Conservation (phyloP, 2,888 invertebrate species). For the Caenorhabditis doughertyi region DNA sequence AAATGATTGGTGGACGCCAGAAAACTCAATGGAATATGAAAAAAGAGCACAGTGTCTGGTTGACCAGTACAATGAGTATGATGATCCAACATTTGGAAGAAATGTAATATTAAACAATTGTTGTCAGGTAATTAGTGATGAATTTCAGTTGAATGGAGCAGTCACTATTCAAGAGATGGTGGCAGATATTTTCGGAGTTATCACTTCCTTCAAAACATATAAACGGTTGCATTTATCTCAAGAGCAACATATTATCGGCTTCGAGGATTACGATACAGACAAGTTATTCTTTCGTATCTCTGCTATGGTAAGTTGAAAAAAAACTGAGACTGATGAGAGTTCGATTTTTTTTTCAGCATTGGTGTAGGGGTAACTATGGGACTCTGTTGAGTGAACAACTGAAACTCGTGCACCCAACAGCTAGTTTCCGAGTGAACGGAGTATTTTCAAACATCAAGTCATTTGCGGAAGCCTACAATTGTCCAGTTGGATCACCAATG, state of each 20-base stretch:
- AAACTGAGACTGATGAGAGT: too few species aligned
- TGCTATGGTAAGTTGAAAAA: background rate
- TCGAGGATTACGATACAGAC: background rate
- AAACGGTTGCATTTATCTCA: background rate
- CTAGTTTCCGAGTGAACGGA: constrained; percentile 51
- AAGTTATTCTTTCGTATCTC: constrained; percentile 1
- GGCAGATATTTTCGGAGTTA: too few species aligned
- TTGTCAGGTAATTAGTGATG: background rate
- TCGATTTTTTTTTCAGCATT: background rate
- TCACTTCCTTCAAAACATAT: too few species aligned
- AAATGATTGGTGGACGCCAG: constrained; percentile 93
- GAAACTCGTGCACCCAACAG: constrained; percentile 69
- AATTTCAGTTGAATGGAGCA: too few species aligned
- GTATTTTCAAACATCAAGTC: constrained; percentile 85
- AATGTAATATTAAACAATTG: background rate
- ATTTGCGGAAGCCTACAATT: constrained; percentile 90
- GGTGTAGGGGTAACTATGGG: background rate
- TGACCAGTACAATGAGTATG: constrained; percentile 83
- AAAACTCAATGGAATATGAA: constrained; percentile 92
- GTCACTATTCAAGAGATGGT: too few species aligned
- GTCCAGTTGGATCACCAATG: constrained; percentile 91
- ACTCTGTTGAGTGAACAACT: constrained; percentile 60
- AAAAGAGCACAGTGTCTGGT: constrained; percentile 91
- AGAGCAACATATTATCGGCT: constrained; percentile 6
- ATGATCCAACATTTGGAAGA: constrained; percentile 14